Base-by-base conservation (phyloP, 1,140 invertebrate genomes). In the Sycophila sp. region DNA sequence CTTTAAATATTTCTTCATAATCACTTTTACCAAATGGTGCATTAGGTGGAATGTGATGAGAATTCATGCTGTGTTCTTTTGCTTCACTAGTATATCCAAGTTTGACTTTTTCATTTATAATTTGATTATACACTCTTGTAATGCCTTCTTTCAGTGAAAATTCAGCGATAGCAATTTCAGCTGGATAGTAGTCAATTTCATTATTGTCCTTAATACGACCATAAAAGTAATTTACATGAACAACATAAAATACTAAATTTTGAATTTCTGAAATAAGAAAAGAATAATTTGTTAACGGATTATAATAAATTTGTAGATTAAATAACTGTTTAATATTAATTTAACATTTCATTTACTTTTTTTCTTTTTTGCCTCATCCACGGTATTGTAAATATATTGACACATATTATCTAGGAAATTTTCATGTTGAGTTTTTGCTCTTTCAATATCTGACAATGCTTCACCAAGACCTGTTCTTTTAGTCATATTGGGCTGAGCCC, bases 131-230 rank as follows among this genome's bases (percentile, higher is more conserved):
- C 2, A 81, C 71, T 8, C 86, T 78, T 34, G 75, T 76, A 0
- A 90, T 80, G 2, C 90, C 90, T 47, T 88, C 75, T 28, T 77
- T 45, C 2, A 91, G 63, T 38, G 85, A 87, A 75, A 90, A 90
- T 40, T 80, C 70, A 8, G 69, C 62, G 0, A 86, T 17, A 1
- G 81, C 80, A 68, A 85, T 80, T 71, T 88, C 82, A 15, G 84
- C 85, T 1, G 87, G 87, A 56, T 69, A 78, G 67, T 82, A 85
- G 7, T 81, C 77, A 36, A 69, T 59, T 26, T 36, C 13, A 11
- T 74, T 76, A 0, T 77, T 59, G 0, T 76, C 72, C 4, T 75
- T 5, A 30, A 76, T 38, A 24, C 73, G 78, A 28, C 13, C 69
- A 60, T 83, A 85, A 34, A 84, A 87, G 38, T 76, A 81, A 49